Evolutionary conservation across 2,888 invertebrate species (phyloP).

Genomic region (Megamerina dolium): DNA sequence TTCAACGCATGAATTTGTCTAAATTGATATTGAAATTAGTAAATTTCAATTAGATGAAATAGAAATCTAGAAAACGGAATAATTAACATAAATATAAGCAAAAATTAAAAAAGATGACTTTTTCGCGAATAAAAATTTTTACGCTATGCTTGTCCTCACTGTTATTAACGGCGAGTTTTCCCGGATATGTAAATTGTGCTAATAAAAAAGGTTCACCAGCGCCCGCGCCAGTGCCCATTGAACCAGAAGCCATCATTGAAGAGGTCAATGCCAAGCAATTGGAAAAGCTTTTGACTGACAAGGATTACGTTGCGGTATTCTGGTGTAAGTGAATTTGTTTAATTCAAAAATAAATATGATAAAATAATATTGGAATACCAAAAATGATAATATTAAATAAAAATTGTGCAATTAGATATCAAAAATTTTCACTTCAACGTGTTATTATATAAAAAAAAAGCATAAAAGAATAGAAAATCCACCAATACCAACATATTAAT

Average conservation of each 20-base stretch:
- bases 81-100: background rate
- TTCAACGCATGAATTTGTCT: too few relatives aligned
- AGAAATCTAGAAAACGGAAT: constrained; percentile 11
- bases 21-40: constrained; percentile 18
- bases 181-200: constrained; percentile 49
- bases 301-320: constrained; percentile 92
- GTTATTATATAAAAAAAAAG: too few relatives aligned
- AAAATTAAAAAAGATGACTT: constrained; percentile 38
- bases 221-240: constrained; percentile 42
- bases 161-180: constrained; percentile 48
- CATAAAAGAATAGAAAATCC: too few relatives aligned
- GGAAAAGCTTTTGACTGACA: constrained; percentile 80
- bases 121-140: constrained; percentile 49
- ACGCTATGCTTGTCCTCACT: constrained; percentile 47
- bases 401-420: too few relatives aligned
- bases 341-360: too few relatives aligned
- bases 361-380: too few relatives aligned
- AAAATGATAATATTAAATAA: too few relatives aligned
- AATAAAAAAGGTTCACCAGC: constrained; percentile 45
- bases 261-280: constrained; percentile 90
- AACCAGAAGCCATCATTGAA: constrained; percentile 75
- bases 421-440: too few relatives aligned
- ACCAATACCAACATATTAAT: too few relatives aligned
- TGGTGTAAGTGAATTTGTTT: constrained; percentile 94
- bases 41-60: constrained; percentile 16